Evolutionary conservation across 2,113 vertebrate genomes (phyloP).

Genomic region (Heterochromis multidens): DNA sequence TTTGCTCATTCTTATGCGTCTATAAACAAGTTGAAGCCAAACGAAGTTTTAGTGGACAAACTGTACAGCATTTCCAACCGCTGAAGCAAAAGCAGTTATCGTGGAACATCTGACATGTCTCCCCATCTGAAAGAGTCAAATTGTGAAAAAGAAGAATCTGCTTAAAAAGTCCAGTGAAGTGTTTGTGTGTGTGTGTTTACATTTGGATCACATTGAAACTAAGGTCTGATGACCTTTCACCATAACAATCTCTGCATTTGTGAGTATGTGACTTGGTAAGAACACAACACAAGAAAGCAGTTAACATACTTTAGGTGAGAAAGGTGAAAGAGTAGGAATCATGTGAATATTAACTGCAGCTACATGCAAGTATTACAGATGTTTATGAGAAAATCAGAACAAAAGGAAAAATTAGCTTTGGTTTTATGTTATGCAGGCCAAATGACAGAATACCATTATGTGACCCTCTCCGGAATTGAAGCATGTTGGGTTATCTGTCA

Average conservation of each 20-base stretch:
- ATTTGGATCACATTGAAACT: constrained; percentile 30
- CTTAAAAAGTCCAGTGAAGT: not conserved
- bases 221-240: not conserved
- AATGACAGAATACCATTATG: not conserved
- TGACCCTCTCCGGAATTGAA: not conserved
- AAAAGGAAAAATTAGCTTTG: not conserved
- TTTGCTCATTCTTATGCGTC: not conserved
- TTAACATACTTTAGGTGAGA: not conserved
- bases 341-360: not conserved
- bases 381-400: not conserved
- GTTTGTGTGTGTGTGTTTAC: not conserved
- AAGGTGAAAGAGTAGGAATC: not conserved
- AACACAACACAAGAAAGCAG: not conserved
- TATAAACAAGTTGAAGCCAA: constrained; percentile 28
- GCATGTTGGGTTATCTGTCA: not conserved
- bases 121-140: constrained; percentile 14
- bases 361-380: not conserved
- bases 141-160: not conserved
- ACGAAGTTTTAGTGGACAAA: constrained; percentile 16
- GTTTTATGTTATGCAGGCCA: not conserved
- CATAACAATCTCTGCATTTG: not conserved
- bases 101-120: constrained; percentile 49
- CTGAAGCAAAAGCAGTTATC: constrained; percentile 16
- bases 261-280: not conserved
- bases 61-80: constrained; percentile 3